Evolutionary conservation across 1,140 invertebrate genomes (phyloP).

Genomic region (Neotoxoptera formosana): DNA sequence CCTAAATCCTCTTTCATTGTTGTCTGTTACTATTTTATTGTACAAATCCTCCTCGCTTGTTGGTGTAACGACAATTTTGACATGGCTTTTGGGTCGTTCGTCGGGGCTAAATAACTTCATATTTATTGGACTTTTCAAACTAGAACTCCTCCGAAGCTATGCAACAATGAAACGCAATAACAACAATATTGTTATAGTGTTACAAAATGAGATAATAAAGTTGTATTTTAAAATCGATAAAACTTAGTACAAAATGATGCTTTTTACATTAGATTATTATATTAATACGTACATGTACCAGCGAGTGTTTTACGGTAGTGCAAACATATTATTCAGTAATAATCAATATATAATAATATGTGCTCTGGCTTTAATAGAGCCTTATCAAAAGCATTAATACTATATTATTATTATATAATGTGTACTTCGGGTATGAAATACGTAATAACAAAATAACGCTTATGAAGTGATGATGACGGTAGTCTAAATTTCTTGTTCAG

Average conservation of each 20-base stretch:
- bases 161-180: conserved; percentile 15
- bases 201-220: conserved; percentile 40
- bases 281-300: conserved; percentile 41
- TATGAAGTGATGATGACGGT: conserved; percentile 25
- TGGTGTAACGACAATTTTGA: conserved; percentile 46
- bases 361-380: conserved; percentile 39
- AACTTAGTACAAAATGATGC: conserved; percentile 34
- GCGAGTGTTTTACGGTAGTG: conserved; percentile 17
- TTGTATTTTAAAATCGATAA: conserved; percentile 40
- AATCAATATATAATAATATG: conserved; percentile 25
- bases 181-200: conserved; percentile 24
- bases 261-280: conserved; percentile 28
- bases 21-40: not conserved
- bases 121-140: conserved; percentile 25
- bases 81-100: conserved; percentile 44
- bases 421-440: conserved; percentile 19
- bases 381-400: conserved; percentile 23
- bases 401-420: conserved; percentile 29
- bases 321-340: conserved; percentile 32
- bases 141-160: conserved; percentile 51
- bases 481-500: conserved; percentile 48
- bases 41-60: conserved; percentile 32
- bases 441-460: conserved; percentile 7
- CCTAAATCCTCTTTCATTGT: not conserved
- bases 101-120: not conserved